Evolutionary conservation across 2,113 vertebrate genomes (phyloP).

Genomic region (Colossoma macropomum): DNA sequence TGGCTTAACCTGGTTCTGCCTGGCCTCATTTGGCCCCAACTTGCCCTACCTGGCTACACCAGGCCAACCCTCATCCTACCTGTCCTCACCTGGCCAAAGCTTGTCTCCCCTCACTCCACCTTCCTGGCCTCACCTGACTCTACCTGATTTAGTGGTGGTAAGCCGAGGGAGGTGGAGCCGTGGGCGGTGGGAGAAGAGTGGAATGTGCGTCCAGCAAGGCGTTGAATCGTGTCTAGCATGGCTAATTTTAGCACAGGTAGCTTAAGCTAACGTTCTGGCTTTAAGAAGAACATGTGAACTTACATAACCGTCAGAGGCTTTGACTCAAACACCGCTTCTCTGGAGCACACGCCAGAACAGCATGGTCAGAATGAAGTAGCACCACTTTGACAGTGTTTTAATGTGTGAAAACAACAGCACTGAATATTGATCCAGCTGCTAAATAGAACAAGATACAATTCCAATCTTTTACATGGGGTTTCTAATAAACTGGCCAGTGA

Average conservation of each 20-base stretch:
- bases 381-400: background rate
- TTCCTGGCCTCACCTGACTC: background rate
- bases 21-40: too few relatives aligned
- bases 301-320: slow-evolving; percentile 73
- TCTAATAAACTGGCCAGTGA: too few relatives aligned
- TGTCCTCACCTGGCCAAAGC: too few relatives aligned
- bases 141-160: background rate
- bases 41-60: too few relatives aligned
- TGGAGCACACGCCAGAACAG: slow-evolving; percentile 65
- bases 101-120: background rate
- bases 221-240: too few relatives aligned
- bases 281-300: slow-evolving; percentile 57
- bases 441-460: too few relatives aligned
- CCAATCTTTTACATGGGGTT: too few relatives aligned
- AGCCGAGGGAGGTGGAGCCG: too few relatives aligned
- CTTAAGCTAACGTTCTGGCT: background rate
- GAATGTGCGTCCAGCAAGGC: background rate
- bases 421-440: too few relatives aligned
- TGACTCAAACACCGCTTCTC: slow-evolving; percentile 57
- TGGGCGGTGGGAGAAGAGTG: background rate
- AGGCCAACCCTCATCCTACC: too few relatives aligned
- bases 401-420: too few relatives aligned
- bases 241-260: background rate
- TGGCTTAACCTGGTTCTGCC: background rate
- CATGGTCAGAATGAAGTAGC: background rate